Evolutionary conservation across 2,888 invertebrate species (phyloP), one percentile per base, ranked within the genome.

Genomic region (Platypus cylindrus): DNA sequence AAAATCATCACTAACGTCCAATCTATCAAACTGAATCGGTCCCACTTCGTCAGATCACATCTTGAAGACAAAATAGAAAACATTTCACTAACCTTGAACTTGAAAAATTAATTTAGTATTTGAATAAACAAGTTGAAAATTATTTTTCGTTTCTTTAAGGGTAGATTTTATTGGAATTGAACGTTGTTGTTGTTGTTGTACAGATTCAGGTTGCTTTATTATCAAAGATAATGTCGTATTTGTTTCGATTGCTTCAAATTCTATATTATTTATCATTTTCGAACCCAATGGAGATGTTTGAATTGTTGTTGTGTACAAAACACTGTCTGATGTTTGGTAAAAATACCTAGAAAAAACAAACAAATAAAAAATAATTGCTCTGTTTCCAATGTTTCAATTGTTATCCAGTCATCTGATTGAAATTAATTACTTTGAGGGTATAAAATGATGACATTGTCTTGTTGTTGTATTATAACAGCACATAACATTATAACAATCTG

Each of bases 401-500:
- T 7, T 7, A 20, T 5, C 20, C 20, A 20, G 5, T 20, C 9
- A 7, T 9, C 5, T 20, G 5, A 20, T 20, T 20, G 9, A 11
- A 14, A 14, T 22, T 29, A 36, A 36, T 24, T 44, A 41, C 44
- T 37, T 52, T 5, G 61, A 58, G 13, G 59, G 60, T 26, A 57
- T 36, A 36, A 45, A 53, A 42, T 61, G 61, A 40, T 50, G 60
- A 45, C 61, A 62, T 25, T 37, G 5, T 11, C 45, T 30, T 2
- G 45, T 49, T 2, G 41, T 44, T 27, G 41, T 39, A 40, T 60
- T 55, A 37, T 45, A 61, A 40, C 60, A 61, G 38, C 60, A 60
- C 8, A 42, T 33, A 13, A 53, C 37, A 1, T 37, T 30, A 5
- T 30, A 26, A 40, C 60, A 60, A 4, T 50, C 42, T 5, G 37